These are phyloP conservation scores for Reticulitermes lucifugus DNA, from an alignment of 2,888 invertebrate species.

Conservation along the genomic window DNA sequence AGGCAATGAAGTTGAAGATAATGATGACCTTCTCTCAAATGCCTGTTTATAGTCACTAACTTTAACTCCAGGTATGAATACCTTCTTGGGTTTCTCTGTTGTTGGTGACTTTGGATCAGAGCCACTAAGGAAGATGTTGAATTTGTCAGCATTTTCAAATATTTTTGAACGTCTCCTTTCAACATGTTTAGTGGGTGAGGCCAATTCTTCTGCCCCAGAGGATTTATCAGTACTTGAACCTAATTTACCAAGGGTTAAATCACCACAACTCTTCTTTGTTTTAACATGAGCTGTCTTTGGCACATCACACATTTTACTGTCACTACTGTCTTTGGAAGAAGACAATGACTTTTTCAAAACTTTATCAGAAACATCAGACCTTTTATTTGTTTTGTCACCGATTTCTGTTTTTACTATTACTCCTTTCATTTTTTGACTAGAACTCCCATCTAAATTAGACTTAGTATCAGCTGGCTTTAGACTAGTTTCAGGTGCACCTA, in stretches of 20 bases:
- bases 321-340: conserved; percentile 5
- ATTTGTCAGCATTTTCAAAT: conserved; percentile 77
- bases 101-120: conserved; percentile 60
- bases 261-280: conserved; percentile 40
- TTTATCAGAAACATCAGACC: not conserved
- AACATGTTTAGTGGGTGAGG: conserved; percentile 62
- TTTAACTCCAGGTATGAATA: conserved; percentile 83
- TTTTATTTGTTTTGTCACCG: not conserved
- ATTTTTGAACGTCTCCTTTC: conserved; percentile 76
- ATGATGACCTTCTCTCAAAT: conserved; percentile 70
- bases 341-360: not conserved
- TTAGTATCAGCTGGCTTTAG: not conserved
- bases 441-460: conserved; percentile 7
- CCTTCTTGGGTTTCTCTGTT: conserved; percentile 78
- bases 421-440: conserved; percentile 11
- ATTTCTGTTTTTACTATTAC: not conserved
- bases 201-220: conserved; percentile 52
- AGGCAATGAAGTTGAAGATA: conserved; percentile 10
- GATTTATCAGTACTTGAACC: conserved; percentile 39
- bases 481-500: conserved; percentile 17
- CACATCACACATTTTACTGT: not conserved
- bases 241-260: conserved; percentile 39
- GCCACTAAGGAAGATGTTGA: conserved; percentile 67
- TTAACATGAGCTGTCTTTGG: conserved; percentile 34
- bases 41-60: conserved; percentile 89